Base-by-base conservation (phyloP, 2,888 invertebrate species). In the Phengaris alcon region DNA sequence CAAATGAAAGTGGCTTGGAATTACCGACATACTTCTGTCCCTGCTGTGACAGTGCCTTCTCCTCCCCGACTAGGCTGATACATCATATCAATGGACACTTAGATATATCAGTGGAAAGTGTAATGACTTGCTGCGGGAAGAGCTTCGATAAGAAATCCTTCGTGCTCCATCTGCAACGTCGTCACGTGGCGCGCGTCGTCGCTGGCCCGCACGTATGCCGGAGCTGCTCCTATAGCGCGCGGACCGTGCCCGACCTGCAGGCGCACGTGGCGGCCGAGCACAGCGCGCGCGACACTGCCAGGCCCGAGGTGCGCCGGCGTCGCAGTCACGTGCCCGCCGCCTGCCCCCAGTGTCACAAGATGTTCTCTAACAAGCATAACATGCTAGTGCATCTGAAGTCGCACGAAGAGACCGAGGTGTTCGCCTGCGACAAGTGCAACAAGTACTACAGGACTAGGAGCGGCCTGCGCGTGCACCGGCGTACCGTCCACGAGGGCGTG, bases 331-430 rank as follows among this genome's bases (percentile, higher is more conserved):
- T 89, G 15, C 90, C 90, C 0, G 91, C 89, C 13, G 85, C 87
- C 5, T 95, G 95, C 76, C 86, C 89, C 0, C 88, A 91, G 13
- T 95, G 95, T 79, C 88, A 91, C 74, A 91, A 89, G 79, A 87
- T 84, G 0, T 94, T 94, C 80, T 86, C 88, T 75, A 87, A 94
- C 84, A 88, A 94, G 84, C 88, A 94, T 87, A 83, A 91, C 83
- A 87, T 89, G 91, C 81, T 88, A 13, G 82, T 85, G 1, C 95
- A 95, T 80, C 83, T 90, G 85, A 87, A 89, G 77, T 86, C 82
- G 1, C 93, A 94, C 12, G 85, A 81, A 6, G 82, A 82, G 0
- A 2, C 75, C 8, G 68, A 75, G 15, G 75, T 52, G 52, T 82
- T 80, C 77, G 78, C 85, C 3, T 95, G 94, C 80, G 87, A 88